A percentile compares a stretch with the other conserved stretches of the same genome.
Evolutionary conservation across 2,888 invertebrate genomes (phyloP).

Genomic region (Lissocephala sabroskyi): DNA sequence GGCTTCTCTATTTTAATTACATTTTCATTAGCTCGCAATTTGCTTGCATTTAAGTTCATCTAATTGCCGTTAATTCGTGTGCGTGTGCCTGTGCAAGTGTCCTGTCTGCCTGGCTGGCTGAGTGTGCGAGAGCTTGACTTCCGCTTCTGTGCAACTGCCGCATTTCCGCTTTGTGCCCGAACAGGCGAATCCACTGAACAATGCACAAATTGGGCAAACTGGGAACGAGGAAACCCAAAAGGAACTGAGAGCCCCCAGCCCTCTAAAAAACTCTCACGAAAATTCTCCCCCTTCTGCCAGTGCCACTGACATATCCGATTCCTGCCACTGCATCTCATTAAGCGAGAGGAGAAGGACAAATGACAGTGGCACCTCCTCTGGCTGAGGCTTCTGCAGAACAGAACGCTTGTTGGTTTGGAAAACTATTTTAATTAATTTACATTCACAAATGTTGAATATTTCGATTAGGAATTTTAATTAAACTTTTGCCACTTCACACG

Average conservation of each 20-base stretch:
- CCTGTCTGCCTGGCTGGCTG: too few species aligned
- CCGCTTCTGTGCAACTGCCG: neutral
- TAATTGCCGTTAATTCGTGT: constrained; percentile 13
- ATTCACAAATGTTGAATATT: constrained; percentile 59
- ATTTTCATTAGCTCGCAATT: constrained; percentile 20
- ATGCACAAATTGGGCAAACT: too few species aligned
- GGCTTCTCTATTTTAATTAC: constrained; percentile 42
- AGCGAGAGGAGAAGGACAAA: too few species aligned
- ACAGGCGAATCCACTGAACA: too few species aligned
- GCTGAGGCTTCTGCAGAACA: constrained; percentile 13
- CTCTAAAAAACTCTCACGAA: too few species aligned
- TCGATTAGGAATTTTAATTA: constrained; percentile 67
- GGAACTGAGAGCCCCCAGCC: too few species aligned
- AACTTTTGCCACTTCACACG: constrained; percentile 49
- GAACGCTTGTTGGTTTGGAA: constrained; percentile 35
- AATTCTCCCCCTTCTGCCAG: too few species aligned
- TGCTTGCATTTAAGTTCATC: constrained; percentile 18
- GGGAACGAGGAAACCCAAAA: too few species aligned
- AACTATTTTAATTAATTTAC: constrained; percentile 69
- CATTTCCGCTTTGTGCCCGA: neutral
- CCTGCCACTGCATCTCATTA: too few species aligned
- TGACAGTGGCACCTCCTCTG: too few species aligned
- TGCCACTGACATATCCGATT: too few species aligned
- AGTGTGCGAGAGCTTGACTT: neutral
- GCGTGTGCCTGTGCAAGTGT: too few species aligned